A percentile compares a stretch with the other conserved stretches of the same genome.
Evolutionary conservation across 2,797 vertebrate species (phyloP).

Genomic region (Neosilurus mollespiculum): DNA sequence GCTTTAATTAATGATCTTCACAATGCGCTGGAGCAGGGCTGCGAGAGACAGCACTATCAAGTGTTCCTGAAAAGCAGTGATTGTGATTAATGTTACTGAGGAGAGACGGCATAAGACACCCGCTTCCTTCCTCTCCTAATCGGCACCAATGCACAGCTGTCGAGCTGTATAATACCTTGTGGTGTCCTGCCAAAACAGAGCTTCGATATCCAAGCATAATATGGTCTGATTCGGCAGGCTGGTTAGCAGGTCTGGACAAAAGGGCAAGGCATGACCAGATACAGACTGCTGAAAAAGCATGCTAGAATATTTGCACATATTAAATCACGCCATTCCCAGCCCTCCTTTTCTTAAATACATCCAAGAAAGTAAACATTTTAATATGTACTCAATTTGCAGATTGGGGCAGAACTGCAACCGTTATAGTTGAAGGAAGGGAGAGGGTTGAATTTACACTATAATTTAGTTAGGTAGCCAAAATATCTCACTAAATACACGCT

Average conservation of each 20-base stretch:
- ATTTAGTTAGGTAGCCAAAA: neutral
- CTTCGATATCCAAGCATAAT: neutral
- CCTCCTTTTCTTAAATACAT: neutral
- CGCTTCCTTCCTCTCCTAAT: conserved; percentile 44
- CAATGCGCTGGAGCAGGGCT: conserved; percentile 8
- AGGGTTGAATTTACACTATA: neutral
- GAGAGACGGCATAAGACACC: conserved; percentile 8
- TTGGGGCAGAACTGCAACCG: neutral
- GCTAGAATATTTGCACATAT: neutral
- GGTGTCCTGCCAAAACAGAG: neutral
- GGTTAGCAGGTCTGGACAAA: conserved; percentile 13
- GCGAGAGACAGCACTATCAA: conserved; percentile 6
- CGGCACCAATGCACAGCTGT: conserved; percentile 19
- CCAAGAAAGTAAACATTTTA: neutral
- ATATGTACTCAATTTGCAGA: neutral
- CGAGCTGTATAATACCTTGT: neutral
- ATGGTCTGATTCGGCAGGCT: neutral
- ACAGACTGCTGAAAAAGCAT: conserved; percentile 1
- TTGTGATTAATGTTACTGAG: conserved; percentile 19
- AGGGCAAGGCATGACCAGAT: conserved; percentile 9
- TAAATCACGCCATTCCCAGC: conserved; percentile 14
- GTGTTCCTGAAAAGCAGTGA: conserved; percentile 32
- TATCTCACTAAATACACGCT: neutral
- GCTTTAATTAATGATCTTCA: conserved; percentile 33
- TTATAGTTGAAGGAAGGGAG: neutral